These are phyloP conservation scores for Sarcophaga variegata DNA, from an alignment of 2,888 invertebrate species.

Conservation along the genomic window DNA sequence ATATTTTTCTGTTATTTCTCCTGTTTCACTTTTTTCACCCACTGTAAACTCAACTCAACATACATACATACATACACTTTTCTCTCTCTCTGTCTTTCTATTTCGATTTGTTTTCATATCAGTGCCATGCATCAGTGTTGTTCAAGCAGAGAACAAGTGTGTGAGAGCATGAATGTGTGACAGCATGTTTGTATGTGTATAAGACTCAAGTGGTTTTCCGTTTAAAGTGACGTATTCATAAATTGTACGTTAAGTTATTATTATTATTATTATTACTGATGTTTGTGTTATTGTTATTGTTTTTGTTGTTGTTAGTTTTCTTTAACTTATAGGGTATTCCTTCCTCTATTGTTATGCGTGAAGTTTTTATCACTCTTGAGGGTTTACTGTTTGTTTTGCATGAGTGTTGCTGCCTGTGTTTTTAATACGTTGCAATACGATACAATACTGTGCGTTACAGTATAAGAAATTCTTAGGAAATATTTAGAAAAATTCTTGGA, in stretches of 20 bases:
- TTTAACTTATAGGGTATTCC: slow-evolving; percentile 56
- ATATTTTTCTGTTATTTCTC: too few species aligned
- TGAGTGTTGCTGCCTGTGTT: slow-evolving; percentile 11
- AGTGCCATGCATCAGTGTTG: too few species aligned
- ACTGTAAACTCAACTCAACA: too few species aligned
- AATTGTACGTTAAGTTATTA: slow-evolving; percentile 37
- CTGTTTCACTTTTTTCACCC: too few species aligned
- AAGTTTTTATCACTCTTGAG: slow-evolving; percentile 26
- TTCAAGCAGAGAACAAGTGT: not conserved
- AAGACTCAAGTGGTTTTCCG: slow-evolving; percentile 58
- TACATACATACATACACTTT: too few species aligned
- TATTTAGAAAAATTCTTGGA: not conserved
- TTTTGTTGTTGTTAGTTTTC: slow-evolving; percentile 26
- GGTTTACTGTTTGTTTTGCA: not conserved
- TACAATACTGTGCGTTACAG: too few species aligned
- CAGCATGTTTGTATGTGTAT: not conserved
- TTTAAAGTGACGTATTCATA: slow-evolving; percentile 58
- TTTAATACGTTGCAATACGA: not conserved
- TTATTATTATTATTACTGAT: slow-evolving; percentile 13
- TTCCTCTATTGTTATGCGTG: slow-evolving; percentile 28
- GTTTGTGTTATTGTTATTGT: not conserved
- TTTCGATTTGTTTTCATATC: too few species aligned
- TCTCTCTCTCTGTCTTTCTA: too few species aligned
- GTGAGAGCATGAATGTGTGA: not conserved
- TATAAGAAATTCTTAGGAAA: not conserved